A percentile compares a stretch with the other conserved stretches of the same genome.
Evolutionary conservation across 2,113 vertebrate genomes (phyloP).

Genomic region (Australoheros scitulus): DNA sequence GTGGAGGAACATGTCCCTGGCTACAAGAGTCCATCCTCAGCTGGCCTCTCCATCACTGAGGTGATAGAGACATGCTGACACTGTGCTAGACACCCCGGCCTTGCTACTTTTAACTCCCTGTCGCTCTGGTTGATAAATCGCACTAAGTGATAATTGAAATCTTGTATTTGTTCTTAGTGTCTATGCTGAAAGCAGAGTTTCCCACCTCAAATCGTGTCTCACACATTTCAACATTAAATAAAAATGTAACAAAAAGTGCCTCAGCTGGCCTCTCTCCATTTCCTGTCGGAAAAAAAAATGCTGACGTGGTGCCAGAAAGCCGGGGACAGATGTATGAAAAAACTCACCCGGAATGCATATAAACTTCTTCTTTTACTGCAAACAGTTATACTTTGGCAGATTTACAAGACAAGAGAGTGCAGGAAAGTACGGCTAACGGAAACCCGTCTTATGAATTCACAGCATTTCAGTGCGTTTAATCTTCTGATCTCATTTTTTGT

Average conservation of each 20-base stretch:
- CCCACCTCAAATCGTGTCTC: conserved; percentile 47
- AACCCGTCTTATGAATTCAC: too few species aligned
- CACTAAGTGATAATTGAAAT: conserved; percentile 65
- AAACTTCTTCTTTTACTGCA: conserved; percentile 27
- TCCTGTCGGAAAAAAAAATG: background rate
- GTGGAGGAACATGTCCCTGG: conserved; percentile 87
- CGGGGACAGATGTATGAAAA: background rate
- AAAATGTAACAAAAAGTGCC: conserved; percentile 47
- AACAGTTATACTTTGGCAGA: background rate
- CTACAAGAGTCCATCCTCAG: conserved; percentile 80
- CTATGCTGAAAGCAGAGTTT: conserved; percentile 22
- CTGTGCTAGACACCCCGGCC: conserved; percentile 55
- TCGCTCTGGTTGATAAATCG: conserved; percentile 41
- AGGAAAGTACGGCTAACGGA: too few species aligned
- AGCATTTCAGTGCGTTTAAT: too few species aligned
- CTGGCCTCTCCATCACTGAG: conserved; percentile 78
- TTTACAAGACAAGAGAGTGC: background rate
- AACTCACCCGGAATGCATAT: background rate
- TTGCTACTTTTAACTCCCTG: conserved; percentile 50
- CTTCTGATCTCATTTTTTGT: background rate
- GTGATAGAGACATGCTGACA: conserved; percentile 80
- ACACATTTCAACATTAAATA: conserved; percentile 48
- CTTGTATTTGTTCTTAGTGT: conserved; percentile 55
- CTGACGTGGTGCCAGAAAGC: conserved; percentile 7
- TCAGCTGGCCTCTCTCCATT: conserved; percentile 13